Evolutionary conservation across 35 echinoderm and acorn worm species (phyloP).

Genomic region (Apostichopus japonicus): DNA sequence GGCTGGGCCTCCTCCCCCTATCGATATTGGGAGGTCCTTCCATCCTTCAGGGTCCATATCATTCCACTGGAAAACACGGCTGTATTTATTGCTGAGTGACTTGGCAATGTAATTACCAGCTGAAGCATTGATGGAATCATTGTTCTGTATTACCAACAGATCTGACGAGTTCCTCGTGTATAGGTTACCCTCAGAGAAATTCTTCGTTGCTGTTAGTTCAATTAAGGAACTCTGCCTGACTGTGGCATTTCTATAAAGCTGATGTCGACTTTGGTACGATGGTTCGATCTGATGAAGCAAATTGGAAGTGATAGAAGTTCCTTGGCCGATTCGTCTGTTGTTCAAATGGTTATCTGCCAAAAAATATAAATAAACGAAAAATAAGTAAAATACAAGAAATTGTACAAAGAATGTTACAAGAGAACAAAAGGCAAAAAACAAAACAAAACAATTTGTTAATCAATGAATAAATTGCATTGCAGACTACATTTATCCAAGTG

Average conservation of each 20-base stretch:
- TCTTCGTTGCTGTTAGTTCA: neutral
- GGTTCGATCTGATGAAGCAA: neutral
- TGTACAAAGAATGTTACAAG: no score
- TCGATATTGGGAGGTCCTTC: neutral
- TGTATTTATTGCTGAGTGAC: constrained; percentile 4
- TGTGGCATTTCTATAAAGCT: neutral
- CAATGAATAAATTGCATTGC: no score
- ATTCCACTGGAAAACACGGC: constrained; percentile 12
- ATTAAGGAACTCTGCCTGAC: neutral
- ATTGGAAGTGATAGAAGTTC: neutral
- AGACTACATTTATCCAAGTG: no score
- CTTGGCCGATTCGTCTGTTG: neutral
- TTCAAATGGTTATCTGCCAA: neutral
- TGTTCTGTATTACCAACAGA: neutral
- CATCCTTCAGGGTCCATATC: constrained; percentile 15
- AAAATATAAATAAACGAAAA: neutral
- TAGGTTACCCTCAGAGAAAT: neutral
- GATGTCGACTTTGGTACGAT: neutral
- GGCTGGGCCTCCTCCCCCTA: neutral
- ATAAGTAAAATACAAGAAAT: no score
- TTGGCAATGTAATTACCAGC: neutral
- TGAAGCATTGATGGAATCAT: neutral
- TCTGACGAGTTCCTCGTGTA: neutral
- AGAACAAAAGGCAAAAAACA: no score
- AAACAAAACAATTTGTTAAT: no score